Evolutionary conservation across 2,797 vertebrate species (phyloP), one percentile per base, ranked within the genome.

Genomic region (Sylvia borin): DNA sequence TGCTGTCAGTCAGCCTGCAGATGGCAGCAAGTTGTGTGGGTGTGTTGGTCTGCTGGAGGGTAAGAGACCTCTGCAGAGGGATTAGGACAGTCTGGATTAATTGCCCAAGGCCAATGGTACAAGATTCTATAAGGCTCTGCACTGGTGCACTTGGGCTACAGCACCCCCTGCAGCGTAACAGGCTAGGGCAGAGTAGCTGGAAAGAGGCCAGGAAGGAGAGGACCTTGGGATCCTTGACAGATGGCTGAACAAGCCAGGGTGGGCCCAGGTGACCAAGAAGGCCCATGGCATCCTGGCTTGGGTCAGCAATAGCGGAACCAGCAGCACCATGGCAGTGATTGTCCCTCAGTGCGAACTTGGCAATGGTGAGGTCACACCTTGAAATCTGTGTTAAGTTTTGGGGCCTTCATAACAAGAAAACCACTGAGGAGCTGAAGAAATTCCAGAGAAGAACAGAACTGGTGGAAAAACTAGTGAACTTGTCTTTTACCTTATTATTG

Each of bases 21-120:
- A 34, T 0, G 2, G 26, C 34, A 50, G 7, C 2, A n/a, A 38
- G 7, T 8, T 58, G 7, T 4, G 5, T 4, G 1, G 16, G 4
- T 11, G 1, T 7, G 21, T 26, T n/a, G n/a, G 16, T 71, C 36
- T 50, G 11, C n/a, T 40, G 3, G 8, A 60, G 7, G 9, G 17
- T 7, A 36, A 67, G 24, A 36, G 42, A 29, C 2, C 3, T 70
- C 38, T 34, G 2, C 27, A 50, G 24, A 38, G 27, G 7, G 5
- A 24, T 34, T 14, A 40, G 29, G 15, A 17, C 9, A 61, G 32
- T 25, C 19, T 53, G 19, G 10, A 26, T n/a, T 16, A 4, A n/a
- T 31, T 26, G 19, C 9, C 19, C 11, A 8, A 38, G 38, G 16
- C 5, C 27, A n/a, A 0, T 4, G 3, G 7, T 12, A 16, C 9